Percentiles rank a stretch among this genome's conserved stretches.
phyloP scores from a whole-genome alignment of 2,888 invertebrate genomes.

The Leucoma salicis region DNA sequence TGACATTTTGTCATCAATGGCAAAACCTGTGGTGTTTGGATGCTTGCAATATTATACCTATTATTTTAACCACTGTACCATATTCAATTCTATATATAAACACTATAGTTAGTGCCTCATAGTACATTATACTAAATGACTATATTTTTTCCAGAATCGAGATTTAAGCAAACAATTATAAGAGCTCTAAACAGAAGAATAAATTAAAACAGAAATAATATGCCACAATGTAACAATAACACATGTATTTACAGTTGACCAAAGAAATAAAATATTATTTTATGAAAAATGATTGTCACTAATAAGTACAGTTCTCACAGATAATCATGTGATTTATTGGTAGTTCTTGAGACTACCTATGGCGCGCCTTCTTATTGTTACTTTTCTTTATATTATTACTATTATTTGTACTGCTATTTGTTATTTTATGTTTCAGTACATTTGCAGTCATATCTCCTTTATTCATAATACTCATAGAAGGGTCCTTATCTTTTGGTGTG shows the following conservation, averaged over 20 bases:
- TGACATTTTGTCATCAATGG: too few species aligned
- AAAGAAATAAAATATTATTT: slow-evolving; percentile 35
- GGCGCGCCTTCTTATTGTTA: slow-evolving; percentile 91
- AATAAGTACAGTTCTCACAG: slow-evolving; percentile 26
- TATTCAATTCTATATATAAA: too few species aligned
- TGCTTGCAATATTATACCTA: too few species aligned
- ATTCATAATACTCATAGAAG: slow-evolving; percentile 48
- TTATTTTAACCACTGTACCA: too few species aligned
- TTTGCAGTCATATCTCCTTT: slow-evolving; percentile 69
- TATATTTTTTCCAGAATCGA: slow-evolving; percentile 69
- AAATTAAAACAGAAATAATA: slow-evolving; percentile 40
- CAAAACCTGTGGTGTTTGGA: too few species aligned
- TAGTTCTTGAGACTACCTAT: slow-evolving; percentile 82
- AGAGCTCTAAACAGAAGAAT: slow-evolving; percentile 53
- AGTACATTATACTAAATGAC: too few species aligned
- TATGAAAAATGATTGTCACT: slow-evolving; percentile 21
- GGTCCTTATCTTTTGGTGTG: slow-evolving; percentile 76
- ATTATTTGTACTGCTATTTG: slow-evolving; percentile 55
- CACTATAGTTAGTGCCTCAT: too few species aligned
- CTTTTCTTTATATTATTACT: slow-evolving; percentile 86
- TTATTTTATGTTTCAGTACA: slow-evolving; percentile 78
- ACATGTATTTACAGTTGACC: slow-evolving; percentile 40
- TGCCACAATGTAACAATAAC: slow-evolving; percentile 19
- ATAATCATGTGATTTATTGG: slow-evolving; percentile 11
- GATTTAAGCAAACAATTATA: slow-evolving; percentile 68